Percentiles rank a stretch among this genome's conserved stretches.
Conservation (phyloP, 2,113 vertebrate genomes). For the Alectura lathami region DNA sequence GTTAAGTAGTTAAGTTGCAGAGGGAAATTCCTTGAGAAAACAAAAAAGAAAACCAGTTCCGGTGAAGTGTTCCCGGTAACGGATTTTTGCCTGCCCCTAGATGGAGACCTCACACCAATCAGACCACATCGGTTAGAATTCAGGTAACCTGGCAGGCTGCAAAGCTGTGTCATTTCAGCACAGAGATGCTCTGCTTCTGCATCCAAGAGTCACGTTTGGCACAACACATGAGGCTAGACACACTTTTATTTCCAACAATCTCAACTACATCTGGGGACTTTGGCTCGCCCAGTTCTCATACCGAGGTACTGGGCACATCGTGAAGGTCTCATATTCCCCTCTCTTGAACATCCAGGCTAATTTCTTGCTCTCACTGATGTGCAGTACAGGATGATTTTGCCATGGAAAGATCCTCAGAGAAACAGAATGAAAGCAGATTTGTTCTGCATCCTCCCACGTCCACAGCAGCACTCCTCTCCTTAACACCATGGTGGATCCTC, state of each 20-base stretch:
- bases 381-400: neutral
- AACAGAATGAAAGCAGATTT: neutral
- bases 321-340: neutral
- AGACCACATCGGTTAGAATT: neutral
- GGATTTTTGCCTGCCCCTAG: neutral
- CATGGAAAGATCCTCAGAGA: fast-evolving
- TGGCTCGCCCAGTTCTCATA: neutral
- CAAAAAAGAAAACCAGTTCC: neutral
- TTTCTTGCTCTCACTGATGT: neutral
- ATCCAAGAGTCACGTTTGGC: neutral
- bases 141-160: neutral
- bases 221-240: neutral
- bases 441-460: neutral
- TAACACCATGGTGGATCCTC: neutral
- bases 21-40: neutral
- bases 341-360: neutral
- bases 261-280: neutral
- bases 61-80: neutral
- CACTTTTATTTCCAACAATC: neutral
- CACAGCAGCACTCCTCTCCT: neutral
- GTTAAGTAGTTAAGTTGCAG: neutral
- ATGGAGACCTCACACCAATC: neutral
- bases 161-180: neutral
- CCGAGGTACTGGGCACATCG: neutral
- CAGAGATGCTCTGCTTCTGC: neutral